Evolutionary conservation across 2,113 vertebrate genomes (phyloP), one percentile per base, ranked within the genome.

Genomic region (Rousettus leschenaultii): DNA sequence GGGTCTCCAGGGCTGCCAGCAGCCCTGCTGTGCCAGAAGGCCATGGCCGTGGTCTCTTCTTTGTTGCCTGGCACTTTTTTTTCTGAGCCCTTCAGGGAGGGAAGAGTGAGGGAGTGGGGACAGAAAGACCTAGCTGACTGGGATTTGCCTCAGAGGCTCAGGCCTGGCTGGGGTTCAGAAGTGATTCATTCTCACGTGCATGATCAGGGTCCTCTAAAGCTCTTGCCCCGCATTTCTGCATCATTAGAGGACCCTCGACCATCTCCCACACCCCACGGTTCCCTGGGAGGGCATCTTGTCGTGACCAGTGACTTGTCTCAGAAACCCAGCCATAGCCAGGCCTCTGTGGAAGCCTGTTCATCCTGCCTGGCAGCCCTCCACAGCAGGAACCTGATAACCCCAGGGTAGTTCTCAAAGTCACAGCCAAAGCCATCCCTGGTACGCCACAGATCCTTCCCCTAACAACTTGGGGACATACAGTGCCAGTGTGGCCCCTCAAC

Each of bases 401-500:
- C 35, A 74, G 21, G 1, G 24, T 7, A 48, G 5, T 45, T 55
- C 79, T 63, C 70, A 77, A 28, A 95, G 4, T 8, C 10, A 10
- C 26, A 35, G 5, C 53, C 77, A 43, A 53, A 71, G 65, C 14
- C 55, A 18, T n/a, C 55, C 66, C 66, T 4, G 43, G 3, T 7
- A 53, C 12, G 10, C 22, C 63, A 78, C 53, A 43, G 71, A 59
- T 9, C 5, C 10, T 53, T 51, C 4, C 59, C 43, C 71, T 65
- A 33, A 55, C n/a, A 89, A 35, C 24, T 55, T 24, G 8, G 66
- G 75, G 14, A 59, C 24, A 12, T 22, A 30, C 35, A n/a, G 73
- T 26, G 3, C 45, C 38, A 30, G 22, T 0, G 0, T 21, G 19
- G 43, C 35, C 70, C 40, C 22, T 70, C 1, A 0, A 4, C 55